phyloP scores from a whole-genome alignment of 2,113 vertebrate species.

The Coptodon rendalli region DNA sequence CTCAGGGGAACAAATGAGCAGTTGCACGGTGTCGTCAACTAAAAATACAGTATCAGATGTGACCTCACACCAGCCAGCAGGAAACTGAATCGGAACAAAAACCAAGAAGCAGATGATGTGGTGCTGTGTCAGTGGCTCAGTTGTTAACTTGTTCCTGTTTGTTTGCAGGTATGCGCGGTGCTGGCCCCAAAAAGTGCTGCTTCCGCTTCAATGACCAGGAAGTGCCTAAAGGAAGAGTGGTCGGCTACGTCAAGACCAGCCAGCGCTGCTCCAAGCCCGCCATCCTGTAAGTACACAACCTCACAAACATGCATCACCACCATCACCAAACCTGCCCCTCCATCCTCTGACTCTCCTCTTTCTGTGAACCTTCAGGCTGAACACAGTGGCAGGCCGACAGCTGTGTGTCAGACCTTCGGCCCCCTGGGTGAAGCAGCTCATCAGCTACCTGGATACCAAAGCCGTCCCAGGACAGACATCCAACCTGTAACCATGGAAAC shows the following conservation, averaged over 20 bases:
- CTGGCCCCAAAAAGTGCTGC: constrained; percentile 61
- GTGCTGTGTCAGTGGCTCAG: neutral
- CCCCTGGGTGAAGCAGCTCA: constrained; percentile 53
- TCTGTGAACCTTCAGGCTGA: constrained; percentile 17
- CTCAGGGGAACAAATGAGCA: neutral
- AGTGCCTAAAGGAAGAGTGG: neutral
- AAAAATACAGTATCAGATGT: neutral
- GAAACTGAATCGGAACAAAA: neutral
- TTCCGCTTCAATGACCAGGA: constrained; percentile 9
- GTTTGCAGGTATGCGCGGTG: constrained; percentile 49
- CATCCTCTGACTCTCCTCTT: neutral
- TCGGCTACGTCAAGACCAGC: constrained; percentile 51
- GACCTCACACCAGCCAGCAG: neutral
- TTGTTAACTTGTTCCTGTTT: neutral
- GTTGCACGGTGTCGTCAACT: neutral
- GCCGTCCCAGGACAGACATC: neutral
- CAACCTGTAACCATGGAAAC: constrained; percentile 19
- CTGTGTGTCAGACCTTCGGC: constrained; percentile 55
- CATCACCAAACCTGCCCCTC: neutral
- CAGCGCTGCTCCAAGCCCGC: constrained; percentile 58
- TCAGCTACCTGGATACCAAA: constrained; percentile 17
- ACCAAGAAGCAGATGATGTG: neutral
- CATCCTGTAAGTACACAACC: constrained; percentile 55
- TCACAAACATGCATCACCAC: neutral
- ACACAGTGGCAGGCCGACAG: constrained; percentile 1